These are phyloP conservation scores for Drusus annulatus DNA, from an alignment of 1,140 invertebrate genomes.

Conservation along the genomic window DNA sequence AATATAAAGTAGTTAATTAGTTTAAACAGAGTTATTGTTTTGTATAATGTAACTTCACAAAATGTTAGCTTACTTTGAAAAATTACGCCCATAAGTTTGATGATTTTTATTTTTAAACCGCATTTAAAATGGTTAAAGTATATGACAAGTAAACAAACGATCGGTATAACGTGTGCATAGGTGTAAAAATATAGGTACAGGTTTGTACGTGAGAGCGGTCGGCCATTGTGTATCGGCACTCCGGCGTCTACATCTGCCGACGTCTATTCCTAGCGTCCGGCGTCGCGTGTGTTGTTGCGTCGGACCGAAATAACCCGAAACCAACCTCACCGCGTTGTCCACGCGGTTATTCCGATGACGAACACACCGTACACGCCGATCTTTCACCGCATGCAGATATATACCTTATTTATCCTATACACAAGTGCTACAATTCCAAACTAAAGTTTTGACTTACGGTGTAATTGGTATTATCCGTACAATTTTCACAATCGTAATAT, in stretches of 20 bases:
- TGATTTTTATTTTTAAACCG: no score
- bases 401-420: not conserved
- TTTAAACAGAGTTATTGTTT: no score
- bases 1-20: no score
- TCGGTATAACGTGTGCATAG: not conserved
- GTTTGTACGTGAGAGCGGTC: not conserved
- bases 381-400: not conserved
- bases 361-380: not conserved
- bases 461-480: not conserved
- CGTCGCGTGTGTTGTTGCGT: constrained; percentile 52
- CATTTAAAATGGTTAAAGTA: no score
- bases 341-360: constrained; percentile 5
- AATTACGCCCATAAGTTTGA: no score
- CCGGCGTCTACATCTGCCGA: constrained; percentile 25
- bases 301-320: constrained; percentile 48
- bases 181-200: no score
- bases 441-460: not conserved
- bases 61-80: no score
- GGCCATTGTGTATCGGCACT: constrained; percentile 10
- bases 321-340: constrained; percentile 30
- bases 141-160: no score
- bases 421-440: not conserved
- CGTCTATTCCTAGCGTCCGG: constrained; percentile 49
- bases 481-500: constrained; percentile 3
- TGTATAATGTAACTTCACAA: no score